phyloP scores from a whole-genome alignment of 2,797 vertebrate genomes.

The Darevskia nairensis region DNA sequence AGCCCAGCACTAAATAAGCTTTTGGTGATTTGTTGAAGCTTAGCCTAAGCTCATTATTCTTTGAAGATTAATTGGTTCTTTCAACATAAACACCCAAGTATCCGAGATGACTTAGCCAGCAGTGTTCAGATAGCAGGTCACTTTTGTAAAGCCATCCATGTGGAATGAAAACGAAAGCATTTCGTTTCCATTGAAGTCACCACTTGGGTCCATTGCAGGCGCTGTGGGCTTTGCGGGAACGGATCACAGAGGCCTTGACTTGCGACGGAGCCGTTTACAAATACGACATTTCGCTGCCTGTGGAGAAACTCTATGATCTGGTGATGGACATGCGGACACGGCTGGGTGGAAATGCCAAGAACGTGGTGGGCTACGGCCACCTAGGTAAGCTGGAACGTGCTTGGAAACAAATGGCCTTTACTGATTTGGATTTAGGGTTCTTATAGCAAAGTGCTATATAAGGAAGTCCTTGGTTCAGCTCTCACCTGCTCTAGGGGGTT shows the following conservation, averaged over 20 bases:
- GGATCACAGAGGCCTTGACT: conserved; percentile 90
- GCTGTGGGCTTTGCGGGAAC: conserved; percentile 93
- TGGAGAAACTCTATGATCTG: conserved; percentile 89
- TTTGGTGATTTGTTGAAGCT: background rate
- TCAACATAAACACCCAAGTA: accelerated
- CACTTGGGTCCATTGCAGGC: conserved; percentile 66
- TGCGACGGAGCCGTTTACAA: conserved; percentile 91
- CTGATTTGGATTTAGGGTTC: background rate
- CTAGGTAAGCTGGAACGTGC: conserved; percentile 82
- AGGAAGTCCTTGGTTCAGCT: background rate
- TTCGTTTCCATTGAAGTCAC: background rate
- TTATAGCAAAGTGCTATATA: background rate
- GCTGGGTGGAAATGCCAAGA: conserved; percentile 83
- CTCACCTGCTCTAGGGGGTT: background rate
- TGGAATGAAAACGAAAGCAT: background rate
- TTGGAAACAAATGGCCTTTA: background rate
- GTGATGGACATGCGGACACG: conserved; percentile 85
- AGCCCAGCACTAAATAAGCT: background rate
- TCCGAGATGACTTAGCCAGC: background rate
- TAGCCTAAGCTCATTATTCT: background rate
- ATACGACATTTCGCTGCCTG: conserved; percentile 92
- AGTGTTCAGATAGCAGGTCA: background rate
- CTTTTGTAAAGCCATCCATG: background rate
- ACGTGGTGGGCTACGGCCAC: conserved; percentile 94
- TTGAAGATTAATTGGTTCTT: accelerated